A percentile compares a stretch with the other conserved stretches of the same genome.
These are phyloP conservation scores for Amazona guildingii DNA, from an alignment of 2,113 vertebrate species.

Conservation along the genomic window DNA sequence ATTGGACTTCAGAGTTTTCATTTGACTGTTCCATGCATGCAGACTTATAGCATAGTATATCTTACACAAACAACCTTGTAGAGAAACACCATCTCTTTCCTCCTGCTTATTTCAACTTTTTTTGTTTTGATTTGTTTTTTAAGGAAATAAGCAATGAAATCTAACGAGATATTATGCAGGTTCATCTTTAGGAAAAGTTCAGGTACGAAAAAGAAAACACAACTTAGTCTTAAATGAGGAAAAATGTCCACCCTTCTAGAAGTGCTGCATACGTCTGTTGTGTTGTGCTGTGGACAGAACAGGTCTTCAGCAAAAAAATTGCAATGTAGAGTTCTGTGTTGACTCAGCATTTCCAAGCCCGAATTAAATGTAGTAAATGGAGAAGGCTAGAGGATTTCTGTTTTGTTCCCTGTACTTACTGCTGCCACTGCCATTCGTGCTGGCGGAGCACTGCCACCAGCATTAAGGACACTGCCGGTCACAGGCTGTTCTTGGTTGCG, in stretches of 20 bases:
- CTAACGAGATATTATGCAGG: not conserved
- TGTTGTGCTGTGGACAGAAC: not conserved
- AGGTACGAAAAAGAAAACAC: not conserved
- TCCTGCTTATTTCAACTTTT: not conserved
- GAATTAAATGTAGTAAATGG: conserved; percentile 13
- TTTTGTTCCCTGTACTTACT: not conserved
- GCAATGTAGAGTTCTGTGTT: not conserved
- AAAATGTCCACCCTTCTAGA: not conserved
- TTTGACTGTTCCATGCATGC: not conserved
- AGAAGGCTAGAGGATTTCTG: conserved; percentile 6
- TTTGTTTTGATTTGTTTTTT: not conserved
- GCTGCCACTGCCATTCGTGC: not conserved
- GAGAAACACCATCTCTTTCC: not conserved
- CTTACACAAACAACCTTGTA: not conserved
- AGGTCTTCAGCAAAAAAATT: not conserved
- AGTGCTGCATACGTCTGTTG: not conserved
- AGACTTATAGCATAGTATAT: not conserved
- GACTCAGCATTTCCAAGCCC: not conserved
- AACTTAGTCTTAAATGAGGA: not conserved
- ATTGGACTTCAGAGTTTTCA: not conserved
- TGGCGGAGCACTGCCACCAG: not conserved
- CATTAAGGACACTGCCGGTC: not conserved
- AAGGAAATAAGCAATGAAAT: not conserved
- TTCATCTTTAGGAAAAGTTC: not conserved
- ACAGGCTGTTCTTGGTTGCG: not conserved